Percentiles rank a stretch among this genome's conserved stretches.
These are phyloP conservation scores for Syncerus caffer DNA, from an alignment of 2,797 vertebrate genomes.

Conservation along the genomic window DNA sequence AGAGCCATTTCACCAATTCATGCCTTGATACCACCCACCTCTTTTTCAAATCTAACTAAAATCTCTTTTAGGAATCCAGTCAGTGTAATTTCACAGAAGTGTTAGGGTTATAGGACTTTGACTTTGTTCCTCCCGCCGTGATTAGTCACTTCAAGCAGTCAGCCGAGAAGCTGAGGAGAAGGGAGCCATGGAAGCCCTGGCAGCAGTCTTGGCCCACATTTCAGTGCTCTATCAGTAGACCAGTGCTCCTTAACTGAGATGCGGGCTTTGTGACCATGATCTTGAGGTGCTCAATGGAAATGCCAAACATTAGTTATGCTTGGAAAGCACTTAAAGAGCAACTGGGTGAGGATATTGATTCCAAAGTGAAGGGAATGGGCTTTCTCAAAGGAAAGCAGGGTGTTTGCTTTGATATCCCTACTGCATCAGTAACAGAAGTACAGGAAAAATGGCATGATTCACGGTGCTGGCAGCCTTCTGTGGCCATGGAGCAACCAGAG, in stretches of 20 bases:
- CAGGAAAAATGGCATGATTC: not conserved
- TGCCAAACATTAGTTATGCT: not conserved
- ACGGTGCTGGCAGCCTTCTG: not conserved
- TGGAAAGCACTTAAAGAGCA: not conserved
- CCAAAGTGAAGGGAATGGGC: not conserved
- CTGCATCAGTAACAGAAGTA: not conserved
- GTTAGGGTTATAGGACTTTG: not conserved
- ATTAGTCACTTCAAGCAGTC: not conserved
- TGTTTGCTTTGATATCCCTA: not conserved
- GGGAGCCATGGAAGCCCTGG: not conserved
- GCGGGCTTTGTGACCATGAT: not conserved
- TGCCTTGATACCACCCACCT: not conserved
- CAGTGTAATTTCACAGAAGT: not conserved
- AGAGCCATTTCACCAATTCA: not conserved
- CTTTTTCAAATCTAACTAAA: conserved; percentile 13
- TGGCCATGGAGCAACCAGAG: not conserved
- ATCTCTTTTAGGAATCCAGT: not conserved
- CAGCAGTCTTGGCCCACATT: not conserved
- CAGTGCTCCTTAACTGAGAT: not conserved
- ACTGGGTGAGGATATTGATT: not conserved
- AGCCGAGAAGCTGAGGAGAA: not conserved
- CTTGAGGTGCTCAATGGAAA: not conserved
- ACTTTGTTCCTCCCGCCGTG: not conserved
- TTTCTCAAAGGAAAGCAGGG: not conserved
- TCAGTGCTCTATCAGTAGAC: rapidly evolving